Base-by-base conservation (phyloP, 2,888 invertebrate species). In the Phragmatobia fuliginosa region DNA sequence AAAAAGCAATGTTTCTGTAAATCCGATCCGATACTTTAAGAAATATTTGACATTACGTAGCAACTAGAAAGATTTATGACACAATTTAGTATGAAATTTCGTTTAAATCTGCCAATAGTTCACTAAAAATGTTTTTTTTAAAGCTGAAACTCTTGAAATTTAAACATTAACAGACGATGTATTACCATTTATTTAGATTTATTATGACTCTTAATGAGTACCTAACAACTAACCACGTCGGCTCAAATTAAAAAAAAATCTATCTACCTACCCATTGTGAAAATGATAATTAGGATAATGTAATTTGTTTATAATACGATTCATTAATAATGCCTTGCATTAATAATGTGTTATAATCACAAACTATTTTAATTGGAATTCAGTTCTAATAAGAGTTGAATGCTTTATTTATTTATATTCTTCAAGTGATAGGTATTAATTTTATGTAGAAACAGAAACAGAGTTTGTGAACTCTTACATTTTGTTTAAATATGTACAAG, bases 401-500 rank as follows among this genome's bases (percentile, higher is more conserved):
- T 28, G 28, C 28, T 1, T n/a, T 56, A 56, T 25, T 25, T 52
- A 52, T 25, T 18, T 14, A 52, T 14, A 56, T 28, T 56, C 28
- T 56, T 28, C 14, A 16, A 56, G 14, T 56, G 5, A 11, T n/a
- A n/a, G n/a, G n/a, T n/a, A n/a, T 25, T 28, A 28, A 16, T 28
- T 28, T 56, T 56, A 56, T 1, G 16, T 16, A 49, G 25, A 25
- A 3, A 45, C 8, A 45, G 25, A 3, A 3, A 28, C 28, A 28
- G 16, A 28, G 56, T 28, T 28, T 28, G 56, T 56, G 62, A 38
- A 41, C 38, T 41, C 18, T 38, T 25, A 63, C 16, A 63, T 63
- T 79, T 70, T 45, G 45, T 62, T 32, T 59, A 70, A 78, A 74
- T 28, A n/a, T n/a, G n/a, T n/a, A 75, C 68, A 79, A 81, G 75